Evolutionary conservation across 2,888 invertebrate species (phyloP).

Genomic region (Ophioninae sp.): DNA sequence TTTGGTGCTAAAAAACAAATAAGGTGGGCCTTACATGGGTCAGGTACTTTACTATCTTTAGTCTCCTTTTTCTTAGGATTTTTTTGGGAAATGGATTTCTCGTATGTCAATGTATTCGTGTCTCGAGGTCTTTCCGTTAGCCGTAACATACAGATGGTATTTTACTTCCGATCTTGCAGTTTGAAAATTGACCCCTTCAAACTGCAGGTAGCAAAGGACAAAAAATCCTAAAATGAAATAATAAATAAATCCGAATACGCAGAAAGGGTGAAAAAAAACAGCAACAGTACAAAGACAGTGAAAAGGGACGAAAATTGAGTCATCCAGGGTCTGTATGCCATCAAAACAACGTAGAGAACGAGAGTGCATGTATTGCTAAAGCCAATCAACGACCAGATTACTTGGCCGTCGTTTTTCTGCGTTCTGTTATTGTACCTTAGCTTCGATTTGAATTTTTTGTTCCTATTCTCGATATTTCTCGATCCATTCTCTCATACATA

Average conservation of each 20-base stretch:
- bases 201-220: slow-evolving; percentile 20
- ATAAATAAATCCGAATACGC: background rate
- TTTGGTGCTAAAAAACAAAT: too few species aligned
- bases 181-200: slow-evolving; percentile 29
- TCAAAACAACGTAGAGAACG: slow-evolving; percentile 8
- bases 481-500: slow-evolving; percentile 26
- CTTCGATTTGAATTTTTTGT: slow-evolving; percentile 32
- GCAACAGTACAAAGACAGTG: slow-evolving; percentile 20
- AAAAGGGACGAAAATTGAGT: slow-evolving; percentile 45
- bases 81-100: background rate
- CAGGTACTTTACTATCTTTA: background rate
- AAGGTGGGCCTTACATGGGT: too few species aligned
- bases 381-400: slow-evolving; percentile 52
- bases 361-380: slow-evolving; percentile 33
- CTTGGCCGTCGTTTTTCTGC: slow-evolving; percentile 48
- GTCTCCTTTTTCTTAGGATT: background rate
- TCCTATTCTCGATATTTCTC: slow-evolving; percentile 30
- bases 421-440: slow-evolving; percentile 47
- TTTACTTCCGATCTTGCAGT: background rate
- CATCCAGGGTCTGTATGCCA: slow-evolving; percentile 29
- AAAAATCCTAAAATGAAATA: slow-evolving; percentile 23
- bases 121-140: background rate
- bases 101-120: background rate
- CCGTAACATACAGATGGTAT: background rate
- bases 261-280: slow-evolving; percentile 32